Percentiles rank a stretch among this genome's conserved stretches.
phyloP scores from a whole-genome alignment of 1,140 invertebrate genomes.

The Leptoteleia sp. region DNA sequence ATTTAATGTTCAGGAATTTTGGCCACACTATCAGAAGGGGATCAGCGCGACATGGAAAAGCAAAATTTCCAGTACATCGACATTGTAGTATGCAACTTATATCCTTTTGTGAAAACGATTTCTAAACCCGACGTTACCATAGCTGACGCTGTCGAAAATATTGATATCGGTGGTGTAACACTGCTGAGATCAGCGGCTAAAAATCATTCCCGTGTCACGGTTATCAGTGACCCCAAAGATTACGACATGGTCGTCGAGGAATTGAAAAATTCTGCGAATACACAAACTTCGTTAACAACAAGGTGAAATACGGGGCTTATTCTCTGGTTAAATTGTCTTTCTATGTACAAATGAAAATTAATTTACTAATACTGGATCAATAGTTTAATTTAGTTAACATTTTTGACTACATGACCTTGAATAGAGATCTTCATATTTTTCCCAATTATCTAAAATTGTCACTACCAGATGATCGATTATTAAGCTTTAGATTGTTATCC shows the following conservation, averaged over 20 bases:
- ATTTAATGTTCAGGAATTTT: slow-evolving; percentile 82
- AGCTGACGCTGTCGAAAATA: slow-evolving; percentile 97
- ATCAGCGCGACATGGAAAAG: slow-evolving; percentile 89
- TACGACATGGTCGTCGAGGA: slow-evolving; percentile 90
- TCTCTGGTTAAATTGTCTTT: too few relatives aligned
- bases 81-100: slow-evolving; percentile 97
- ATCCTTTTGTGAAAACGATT: slow-evolving; percentile 96
- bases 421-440: too few relatives aligned
- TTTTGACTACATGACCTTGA: too few relatives aligned
- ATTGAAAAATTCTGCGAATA: slow-evolving; percentile 83
- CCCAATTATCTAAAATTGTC: too few relatives aligned
- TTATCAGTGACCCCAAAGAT: slow-evolving; percentile 96
- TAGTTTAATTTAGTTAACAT: too few relatives aligned
- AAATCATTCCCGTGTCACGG: slow-evolving; percentile 97
- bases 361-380: too few relatives aligned
- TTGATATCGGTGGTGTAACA: slow-evolving; percentile 98
- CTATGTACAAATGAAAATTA: too few relatives aligned
- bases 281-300: slow-evolving; percentile 87
- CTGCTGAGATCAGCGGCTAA: slow-evolving; percentile 97
- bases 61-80: slow-evolving; percentile 88
- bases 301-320: slow-evolving; percentile 81
- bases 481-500: too few relatives aligned
- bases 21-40: slow-evolving; percentile 86
- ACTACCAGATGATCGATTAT: too few relatives aligned
- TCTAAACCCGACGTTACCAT: slow-evolving; percentile 90